These are phyloP conservation scores for Coptodon rendalli DNA, from an alignment of 2,113 vertebrate species.

Conservation along the genomic window DNA sequence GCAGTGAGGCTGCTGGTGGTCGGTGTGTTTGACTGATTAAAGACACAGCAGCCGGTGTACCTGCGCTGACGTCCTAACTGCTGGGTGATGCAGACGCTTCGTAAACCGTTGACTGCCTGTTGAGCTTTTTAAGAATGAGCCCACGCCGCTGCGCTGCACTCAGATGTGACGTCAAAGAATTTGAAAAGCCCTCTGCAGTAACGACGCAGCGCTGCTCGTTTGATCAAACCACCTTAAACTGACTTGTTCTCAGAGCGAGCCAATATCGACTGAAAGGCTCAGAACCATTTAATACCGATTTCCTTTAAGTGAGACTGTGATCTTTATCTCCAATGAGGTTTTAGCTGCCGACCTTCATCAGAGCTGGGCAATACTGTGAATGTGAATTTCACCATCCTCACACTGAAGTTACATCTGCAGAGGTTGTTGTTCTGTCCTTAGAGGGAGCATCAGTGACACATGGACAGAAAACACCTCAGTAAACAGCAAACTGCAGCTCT, in stretches of 20 bases:
- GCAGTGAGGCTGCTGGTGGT: not conserved
- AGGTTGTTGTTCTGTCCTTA: not conserved
- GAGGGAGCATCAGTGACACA: not conserved
- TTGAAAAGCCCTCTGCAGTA: not conserved
- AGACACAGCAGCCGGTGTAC: not conserved
- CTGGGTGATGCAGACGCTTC: not conserved
- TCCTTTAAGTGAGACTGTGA: not conserved
- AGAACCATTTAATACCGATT: not conserved
- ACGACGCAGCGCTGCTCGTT: not conserved
- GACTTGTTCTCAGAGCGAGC: not conserved
- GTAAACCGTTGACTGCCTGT: not conserved
- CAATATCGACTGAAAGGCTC: not conserved
- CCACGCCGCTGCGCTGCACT: not conserved
- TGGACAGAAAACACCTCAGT: not conserved
- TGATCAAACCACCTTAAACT: fast-evolving
- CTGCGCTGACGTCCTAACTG: fast-evolving
- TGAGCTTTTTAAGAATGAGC: not conserved
- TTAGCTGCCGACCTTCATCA: not conserved
- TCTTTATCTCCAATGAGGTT: not conserved
- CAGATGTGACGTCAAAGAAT: not conserved
- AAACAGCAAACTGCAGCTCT: not conserved
- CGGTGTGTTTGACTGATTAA: fast-evolving
- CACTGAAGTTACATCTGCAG: not conserved
- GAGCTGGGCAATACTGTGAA: not conserved
- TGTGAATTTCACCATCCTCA: not conserved